Conservation (phyloP, 2,113 vertebrate genomes). For the Sialia sialis region DNA sequence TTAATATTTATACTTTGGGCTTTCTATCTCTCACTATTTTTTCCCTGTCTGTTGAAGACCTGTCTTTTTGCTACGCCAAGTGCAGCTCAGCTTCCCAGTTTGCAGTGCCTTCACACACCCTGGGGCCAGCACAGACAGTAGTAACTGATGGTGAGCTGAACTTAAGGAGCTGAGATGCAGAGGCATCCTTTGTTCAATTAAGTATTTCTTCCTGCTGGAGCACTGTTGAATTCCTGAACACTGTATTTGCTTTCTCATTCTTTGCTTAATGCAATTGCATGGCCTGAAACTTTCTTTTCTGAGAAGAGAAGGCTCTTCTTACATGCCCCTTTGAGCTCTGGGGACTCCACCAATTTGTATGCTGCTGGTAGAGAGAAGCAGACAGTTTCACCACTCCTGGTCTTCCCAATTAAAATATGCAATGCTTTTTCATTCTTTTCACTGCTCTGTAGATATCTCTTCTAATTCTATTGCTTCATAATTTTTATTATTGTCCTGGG, state of each 20-base stretch:
- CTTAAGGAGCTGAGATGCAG: neutral
- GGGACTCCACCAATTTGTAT: neutral
- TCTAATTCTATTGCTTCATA: neutral
- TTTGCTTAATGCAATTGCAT: neutral
- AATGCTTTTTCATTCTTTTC: neutral
- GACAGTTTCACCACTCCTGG: neutral
- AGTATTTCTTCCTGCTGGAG: neutral
- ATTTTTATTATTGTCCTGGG: neutral
- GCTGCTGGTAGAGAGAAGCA: neutral
- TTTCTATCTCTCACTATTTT: neutral
- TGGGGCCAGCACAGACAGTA: neutral
- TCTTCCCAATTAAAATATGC: neutral
- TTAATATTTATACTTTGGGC: constrained; percentile 5
- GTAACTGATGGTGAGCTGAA: neutral
- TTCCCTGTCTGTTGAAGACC: neutral
- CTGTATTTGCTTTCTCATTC: neutral
- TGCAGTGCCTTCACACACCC: neutral
- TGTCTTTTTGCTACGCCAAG: neutral
- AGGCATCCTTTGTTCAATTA: neutral
- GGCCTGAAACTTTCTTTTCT: neutral
- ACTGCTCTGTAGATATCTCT: neutral
- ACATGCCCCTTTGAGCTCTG: neutral
- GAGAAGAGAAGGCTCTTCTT: neutral
- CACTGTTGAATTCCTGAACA: neutral
- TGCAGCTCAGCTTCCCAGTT: neutral